phyloP scores from a whole-genome alignment of 2,113 vertebrate species.

The Rutilus rutilus region DNA sequence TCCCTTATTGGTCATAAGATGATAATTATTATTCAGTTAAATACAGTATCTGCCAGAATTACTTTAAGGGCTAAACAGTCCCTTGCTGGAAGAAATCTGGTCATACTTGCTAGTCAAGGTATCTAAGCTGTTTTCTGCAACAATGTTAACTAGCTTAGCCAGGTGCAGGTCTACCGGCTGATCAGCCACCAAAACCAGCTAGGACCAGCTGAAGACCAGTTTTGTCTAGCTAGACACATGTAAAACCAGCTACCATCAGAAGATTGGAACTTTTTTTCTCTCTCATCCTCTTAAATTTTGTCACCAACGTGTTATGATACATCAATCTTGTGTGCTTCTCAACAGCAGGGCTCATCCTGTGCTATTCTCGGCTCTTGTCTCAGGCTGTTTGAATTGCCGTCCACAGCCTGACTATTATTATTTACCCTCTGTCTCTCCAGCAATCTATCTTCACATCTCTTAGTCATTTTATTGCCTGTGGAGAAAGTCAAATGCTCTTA shows the following conservation, averaged over 20 bases:
- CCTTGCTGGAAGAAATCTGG: not conserved
- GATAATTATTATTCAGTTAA: not conserved
- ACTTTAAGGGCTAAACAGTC: not conserved
- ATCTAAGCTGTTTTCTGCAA: not conserved
- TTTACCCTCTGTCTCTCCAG: not conserved
- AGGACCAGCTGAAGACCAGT: not conserved
- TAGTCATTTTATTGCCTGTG: slow-evolving; percentile 14
- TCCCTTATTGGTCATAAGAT: not conserved
- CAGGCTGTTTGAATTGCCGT: slow-evolving; percentile 7
- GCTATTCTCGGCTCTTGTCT: slow-evolving; percentile 1
- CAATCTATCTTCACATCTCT: slow-evolving; percentile 14
- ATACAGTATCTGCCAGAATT: not conserved
- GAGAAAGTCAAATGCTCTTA: slow-evolving; percentile 43
- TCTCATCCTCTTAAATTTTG: not conserved
- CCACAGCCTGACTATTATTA: not conserved
- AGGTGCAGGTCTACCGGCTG: not conserved
- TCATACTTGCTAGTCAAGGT: not conserved
- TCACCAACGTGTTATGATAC: not conserved
- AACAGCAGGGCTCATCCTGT: too few species aligned
- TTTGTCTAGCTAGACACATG: not conserved
- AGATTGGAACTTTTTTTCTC: not conserved
- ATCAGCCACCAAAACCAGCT: not conserved
- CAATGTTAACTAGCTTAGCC: too few species aligned
- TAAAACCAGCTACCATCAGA: not conserved
- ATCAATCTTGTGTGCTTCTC: slow-evolving; percentile 1